These are phyloP conservation scores for Dermolepida albohirtum DNA, from an alignment of 2,888 invertebrate species.

Conservation along the genomic window DNA sequence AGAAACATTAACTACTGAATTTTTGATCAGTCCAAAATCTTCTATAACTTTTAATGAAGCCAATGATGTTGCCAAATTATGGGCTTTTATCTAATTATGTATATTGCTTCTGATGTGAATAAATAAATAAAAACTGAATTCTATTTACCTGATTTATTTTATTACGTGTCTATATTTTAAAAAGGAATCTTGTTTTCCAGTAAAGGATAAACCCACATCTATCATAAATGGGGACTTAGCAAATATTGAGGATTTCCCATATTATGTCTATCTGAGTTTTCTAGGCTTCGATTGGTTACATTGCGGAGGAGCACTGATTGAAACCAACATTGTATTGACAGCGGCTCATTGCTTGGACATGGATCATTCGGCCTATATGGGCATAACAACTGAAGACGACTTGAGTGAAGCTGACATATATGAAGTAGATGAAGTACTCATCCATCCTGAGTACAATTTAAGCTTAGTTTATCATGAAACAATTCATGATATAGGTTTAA, in stretches of 20 bases:
- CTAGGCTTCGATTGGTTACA: background rate
- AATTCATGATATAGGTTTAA: slow-evolving; percentile 6
- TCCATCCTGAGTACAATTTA: background rate
- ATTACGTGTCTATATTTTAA: too few relatives aligned
- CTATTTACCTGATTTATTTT: too few relatives aligned
- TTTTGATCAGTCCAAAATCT: too few relatives aligned
- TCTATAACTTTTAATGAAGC: too few relatives aligned
- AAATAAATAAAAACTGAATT: too few relatives aligned
- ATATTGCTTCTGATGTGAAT: too few relatives aligned
- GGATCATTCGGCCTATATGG: background rate
- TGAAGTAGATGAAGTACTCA: background rate
- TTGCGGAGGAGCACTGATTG: slow-evolving; percentile 4
- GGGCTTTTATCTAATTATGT: too few relatives aligned
- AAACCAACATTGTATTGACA: background rate
- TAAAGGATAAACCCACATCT: background rate
- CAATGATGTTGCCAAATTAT: too few relatives aligned
- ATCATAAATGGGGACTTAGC: slow-evolving; percentile 5
- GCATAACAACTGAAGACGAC: background rate
- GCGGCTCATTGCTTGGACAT: slow-evolving; percentile 8
- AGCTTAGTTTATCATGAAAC: background rate
- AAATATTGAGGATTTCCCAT: slow-evolving; percentile 12
- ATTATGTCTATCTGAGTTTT: background rate
- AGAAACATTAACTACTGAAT: too few relatives aligned
- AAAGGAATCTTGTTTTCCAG: background rate
- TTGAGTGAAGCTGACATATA: background rate